Percentiles rank a stretch among this genome's conserved stretches.
Conservation (phyloP, 1,140 invertebrate genomes). For the Gerris buenoi region DNA sequence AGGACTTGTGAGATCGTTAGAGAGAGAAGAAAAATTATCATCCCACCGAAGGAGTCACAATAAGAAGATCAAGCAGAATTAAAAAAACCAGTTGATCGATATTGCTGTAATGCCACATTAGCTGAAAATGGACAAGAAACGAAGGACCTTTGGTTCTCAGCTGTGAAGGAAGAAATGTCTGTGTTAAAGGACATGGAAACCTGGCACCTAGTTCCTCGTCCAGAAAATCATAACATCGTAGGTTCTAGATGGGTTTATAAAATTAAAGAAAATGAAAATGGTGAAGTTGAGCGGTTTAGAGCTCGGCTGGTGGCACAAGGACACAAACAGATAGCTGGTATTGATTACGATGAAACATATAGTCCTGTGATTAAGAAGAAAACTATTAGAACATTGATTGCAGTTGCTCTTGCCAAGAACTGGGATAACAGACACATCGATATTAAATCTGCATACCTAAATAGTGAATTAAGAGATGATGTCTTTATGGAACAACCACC, state of each 20-base stretch:
- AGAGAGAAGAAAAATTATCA: background rate
- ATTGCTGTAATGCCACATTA: background rate
- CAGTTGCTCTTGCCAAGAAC: background rate
- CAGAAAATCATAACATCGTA: background rate
- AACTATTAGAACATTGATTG: background rate
- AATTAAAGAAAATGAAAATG: background rate
- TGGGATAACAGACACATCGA: background rate
- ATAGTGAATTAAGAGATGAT: background rate
- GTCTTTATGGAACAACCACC: background rate
- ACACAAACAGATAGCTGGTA: background rate
- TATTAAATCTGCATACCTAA: background rate
- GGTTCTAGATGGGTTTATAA: background rate
- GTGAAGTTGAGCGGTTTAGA: background rate
- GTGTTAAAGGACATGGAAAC: background rate
- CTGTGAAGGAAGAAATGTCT: background rate
- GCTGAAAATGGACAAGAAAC: background rate
- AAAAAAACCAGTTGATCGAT: background rate
- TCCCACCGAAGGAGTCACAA: too few species aligned
- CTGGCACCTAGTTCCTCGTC: background rate
- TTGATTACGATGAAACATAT: background rate
- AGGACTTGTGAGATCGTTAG: background rate
- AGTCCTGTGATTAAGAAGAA: background rate
- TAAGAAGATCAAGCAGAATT: background rate
- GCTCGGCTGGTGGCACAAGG: background rate
- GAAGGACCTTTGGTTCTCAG: background rate